Evolutionary conservation across 2,797 vertebrate species (phyloP), one percentile per base, ranked within the genome.

Genomic region (Microcaecilia unicolor): DNA sequence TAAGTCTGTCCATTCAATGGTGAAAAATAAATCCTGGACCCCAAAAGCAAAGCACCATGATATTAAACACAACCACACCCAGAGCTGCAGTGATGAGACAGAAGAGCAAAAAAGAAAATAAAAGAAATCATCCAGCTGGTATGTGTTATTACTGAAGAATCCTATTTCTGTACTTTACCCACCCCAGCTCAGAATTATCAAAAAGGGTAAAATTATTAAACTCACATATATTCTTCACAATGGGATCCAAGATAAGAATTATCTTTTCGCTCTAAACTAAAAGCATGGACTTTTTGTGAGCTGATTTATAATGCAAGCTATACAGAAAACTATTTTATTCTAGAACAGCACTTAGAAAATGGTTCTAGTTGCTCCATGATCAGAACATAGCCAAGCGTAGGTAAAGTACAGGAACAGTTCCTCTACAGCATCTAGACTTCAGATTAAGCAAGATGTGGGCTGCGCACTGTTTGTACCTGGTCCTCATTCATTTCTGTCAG

Each of bases 401-500:
- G 64, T 73, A 76, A 84, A 77, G 76, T 67, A 70, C 65, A 77
- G 64, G 67, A 85, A 72, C 31, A 34, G 64, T 27, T 64, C 68
- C 44, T 59, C 50, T 41, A 61, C 44, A 67, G 60, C 62, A 64
- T 56, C 40, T 69, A 55, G 33, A 61, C 55, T 72, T 65, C 44
- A 58, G 47, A 5, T 70, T 64, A 69, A 74, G 74, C 34, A 78
- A 73, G 70, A 70, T 55, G 69, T 45, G 70, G 31, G 47, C 60
- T 78, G 59, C 4, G n/a, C 37, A 21, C 37, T 62, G 70, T 62
- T 55, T 80, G 82, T 98, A 98, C 95, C 95, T 98, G 90, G 78
- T 89, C 82, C 83, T 94, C 89, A 91, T 87, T 87, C 85, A 94
- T 92, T 91, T 92, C 90, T 92, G 93, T 92, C 86, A 94, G 91